A percentile compares a stretch with the other conserved stretches of the same genome.
Conservation (phyloP, 2,888 invertebrate genomes). For the Dicycla oo region DNA sequence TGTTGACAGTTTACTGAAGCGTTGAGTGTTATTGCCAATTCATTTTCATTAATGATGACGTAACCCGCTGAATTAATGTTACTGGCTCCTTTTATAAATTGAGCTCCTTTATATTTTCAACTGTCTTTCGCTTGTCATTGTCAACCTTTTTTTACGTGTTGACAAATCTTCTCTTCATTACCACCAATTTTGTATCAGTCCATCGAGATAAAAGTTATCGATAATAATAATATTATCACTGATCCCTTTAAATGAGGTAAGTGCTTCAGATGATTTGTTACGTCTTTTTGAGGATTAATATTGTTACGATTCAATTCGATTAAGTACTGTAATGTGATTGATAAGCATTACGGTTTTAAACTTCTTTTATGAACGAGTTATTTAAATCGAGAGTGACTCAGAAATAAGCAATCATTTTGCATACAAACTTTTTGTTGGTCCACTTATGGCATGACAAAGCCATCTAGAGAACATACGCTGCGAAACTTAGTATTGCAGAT, state of each 20-base stretch:
- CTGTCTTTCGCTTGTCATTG: background rate
- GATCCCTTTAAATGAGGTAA: conserved; percentile 37
- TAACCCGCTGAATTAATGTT: conserved; percentile 9
- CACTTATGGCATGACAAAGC: background rate
- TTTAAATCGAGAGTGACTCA: conserved; percentile 30
- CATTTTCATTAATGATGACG: conserved; percentile 37
- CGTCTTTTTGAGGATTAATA: conserved; percentile 50
- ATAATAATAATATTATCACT: conserved; percentile 27
- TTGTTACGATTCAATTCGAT: conserved; percentile 51
- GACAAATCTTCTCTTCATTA: background rate
- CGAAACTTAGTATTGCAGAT: background rate
- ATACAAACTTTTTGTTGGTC: background rate
- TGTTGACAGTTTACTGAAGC: conserved; percentile 43
- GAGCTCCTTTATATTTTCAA: background rate
- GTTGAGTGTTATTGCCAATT: conserved; percentile 35
- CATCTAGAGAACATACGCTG: background rate
- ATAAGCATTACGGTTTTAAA: conserved; percentile 42
- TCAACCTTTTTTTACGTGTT: background rate
- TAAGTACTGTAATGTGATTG: conserved; percentile 52
- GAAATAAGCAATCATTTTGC: conserved; percentile 7
- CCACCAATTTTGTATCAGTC: background rate
- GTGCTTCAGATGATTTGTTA: conserved; percentile 49
- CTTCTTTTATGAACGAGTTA: conserved; percentile 17
- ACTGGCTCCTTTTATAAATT: background rate
- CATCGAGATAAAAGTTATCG: conserved; percentile 24